Base-by-base conservation (phyloP, 2,113 vertebrate species). In the Chrysochloris asiatica region DNA sequence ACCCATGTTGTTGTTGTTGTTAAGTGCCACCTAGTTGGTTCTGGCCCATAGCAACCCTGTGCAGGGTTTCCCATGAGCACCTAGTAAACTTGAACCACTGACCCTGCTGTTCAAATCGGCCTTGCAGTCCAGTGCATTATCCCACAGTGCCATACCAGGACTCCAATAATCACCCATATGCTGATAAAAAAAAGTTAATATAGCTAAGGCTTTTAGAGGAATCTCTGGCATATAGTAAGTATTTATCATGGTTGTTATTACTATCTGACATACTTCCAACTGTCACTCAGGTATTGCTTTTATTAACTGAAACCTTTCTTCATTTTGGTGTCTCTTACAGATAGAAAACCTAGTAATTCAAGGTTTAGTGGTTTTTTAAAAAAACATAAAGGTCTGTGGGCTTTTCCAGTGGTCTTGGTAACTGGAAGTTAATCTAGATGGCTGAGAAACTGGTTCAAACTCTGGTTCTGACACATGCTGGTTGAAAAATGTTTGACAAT, bases 401-500 rank as follows among this genome's bases (percentile, higher is more conserved):
- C 30, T 65, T 93, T 94, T 63, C 38, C 65, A 83, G 22, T 65
- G n/a, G 48, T 33, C 33, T 67, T 69, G 72, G 72, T 33, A 43
- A n/a, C 56, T 82, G 24, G 28, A 33, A 78, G 75, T 65, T 85
- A 77, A 77, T 54, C 11, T 0, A 0, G 24, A 89, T 95, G 75
- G 80, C 84, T 61, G 41, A 86, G 52, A 76, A 13, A 3, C 56
- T n/a, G 47, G 63, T 85, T 96, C 88, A 95, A 38, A 77, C 94
- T n/a, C 17, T 69, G 43, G 14, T 67, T 97, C 82, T 92, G 73
- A 22, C 67, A 38, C 30, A 88, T 83, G 63, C 10, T 84, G 41
- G 8, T 47, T 50, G 80, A 86, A 96, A 92, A 50, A 93, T 9
- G 17, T 75, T 86, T 91, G 50, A 45, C 48, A 89, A 95, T 50